phyloP scores from a whole-genome alignment of 2,888 invertebrate species.

The Lamellibrachia satsuma region DNA sequence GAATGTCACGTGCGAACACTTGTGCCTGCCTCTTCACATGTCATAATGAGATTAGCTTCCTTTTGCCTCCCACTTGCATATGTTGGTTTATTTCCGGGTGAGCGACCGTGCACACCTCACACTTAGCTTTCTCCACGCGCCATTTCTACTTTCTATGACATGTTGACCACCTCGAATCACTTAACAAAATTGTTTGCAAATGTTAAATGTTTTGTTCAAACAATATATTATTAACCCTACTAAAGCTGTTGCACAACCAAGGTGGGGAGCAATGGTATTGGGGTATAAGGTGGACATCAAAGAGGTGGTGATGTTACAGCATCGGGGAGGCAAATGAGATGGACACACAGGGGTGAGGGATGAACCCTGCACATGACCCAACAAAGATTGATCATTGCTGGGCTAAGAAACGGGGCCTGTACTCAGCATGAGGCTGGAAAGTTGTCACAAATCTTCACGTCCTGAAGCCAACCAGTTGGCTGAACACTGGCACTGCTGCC shows the following conservation, averaged over 20 bases:
- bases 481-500: background rate
- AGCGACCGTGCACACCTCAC: background rate
- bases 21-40: background rate
- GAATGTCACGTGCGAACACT: background rate
- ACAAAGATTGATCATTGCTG: slow-evolving; percentile 53
- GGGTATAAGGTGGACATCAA: background rate
- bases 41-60: background rate
- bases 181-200: background rate
- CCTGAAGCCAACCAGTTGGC: slow-evolving; percentile 27
- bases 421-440: slow-evolving; percentile 69
- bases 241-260: background rate
- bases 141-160: background rate
- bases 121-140: background rate
- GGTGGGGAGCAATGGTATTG: background rate
- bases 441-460: slow-evolving; percentile 45
- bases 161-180: background rate
- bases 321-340: background rate
- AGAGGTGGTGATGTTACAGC: background rate
- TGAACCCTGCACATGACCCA: background rate
- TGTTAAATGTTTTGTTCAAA: background rate
- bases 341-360: background rate
- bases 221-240: too few species aligned
- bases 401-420: background rate
- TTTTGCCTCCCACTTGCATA: background rate
- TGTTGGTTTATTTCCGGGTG: background rate